Evolutionary conservation across 2,113 vertebrate species (phyloP).

Genomic region (Malurus alboscapulatus): DNA sequence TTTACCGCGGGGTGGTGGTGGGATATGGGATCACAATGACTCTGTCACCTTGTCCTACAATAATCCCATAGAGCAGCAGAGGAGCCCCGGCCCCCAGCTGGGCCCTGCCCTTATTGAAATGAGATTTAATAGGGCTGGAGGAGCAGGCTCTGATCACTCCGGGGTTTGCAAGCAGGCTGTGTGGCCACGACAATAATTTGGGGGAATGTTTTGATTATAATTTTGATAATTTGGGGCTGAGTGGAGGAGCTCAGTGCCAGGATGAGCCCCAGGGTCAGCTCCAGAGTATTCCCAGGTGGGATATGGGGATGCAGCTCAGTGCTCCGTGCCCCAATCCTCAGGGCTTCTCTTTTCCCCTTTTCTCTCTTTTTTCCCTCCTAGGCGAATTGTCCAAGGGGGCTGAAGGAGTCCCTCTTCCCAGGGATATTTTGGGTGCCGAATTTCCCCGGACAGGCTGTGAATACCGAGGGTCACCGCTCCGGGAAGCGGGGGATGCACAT

Average conservation of each 20-base stretch:
- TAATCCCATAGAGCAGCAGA: rapidly evolving
- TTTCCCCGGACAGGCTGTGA: rapidly evolving
- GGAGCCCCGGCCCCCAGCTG: neutral
- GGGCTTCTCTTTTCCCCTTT: neutral
- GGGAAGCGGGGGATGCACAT: rapidly evolving
- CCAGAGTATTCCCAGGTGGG: rapidly evolving
- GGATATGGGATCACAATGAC: rapidly evolving
- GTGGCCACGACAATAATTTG: neutral
- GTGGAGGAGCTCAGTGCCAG: neutral
- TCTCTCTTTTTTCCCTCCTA: neutral
- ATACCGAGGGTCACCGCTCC: rapidly evolving
- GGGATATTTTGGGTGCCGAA: neutral
- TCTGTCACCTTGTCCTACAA: neutral
- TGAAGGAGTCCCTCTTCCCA: neutral
- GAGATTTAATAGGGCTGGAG: neutral
- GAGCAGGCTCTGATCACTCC: neutral
- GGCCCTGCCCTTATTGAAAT: neutral
- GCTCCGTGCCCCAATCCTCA: neutral
- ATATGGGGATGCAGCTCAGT: rapidly evolving
- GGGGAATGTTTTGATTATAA: neutral
- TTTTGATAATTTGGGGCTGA: neutral
- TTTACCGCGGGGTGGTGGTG: neutral
- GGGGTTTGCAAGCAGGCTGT: neutral
- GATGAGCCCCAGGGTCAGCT: neutral
- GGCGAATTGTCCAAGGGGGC: rapidly evolving